phyloP scores from a whole-genome alignment of 2,113 vertebrate species.

The Lynx canadensis region DNA sequence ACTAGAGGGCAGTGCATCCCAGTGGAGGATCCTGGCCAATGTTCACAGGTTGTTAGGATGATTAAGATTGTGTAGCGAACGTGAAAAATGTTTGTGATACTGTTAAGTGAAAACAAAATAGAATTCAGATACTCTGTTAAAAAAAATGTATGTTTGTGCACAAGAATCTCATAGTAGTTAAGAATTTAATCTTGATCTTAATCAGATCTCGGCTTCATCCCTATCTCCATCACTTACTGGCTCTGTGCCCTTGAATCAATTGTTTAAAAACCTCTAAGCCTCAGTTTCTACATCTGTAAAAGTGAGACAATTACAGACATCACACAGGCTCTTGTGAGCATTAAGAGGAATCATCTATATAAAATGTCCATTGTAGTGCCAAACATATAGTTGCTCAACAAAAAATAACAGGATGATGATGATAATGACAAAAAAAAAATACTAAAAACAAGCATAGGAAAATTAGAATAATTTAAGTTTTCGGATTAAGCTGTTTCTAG shows the following conservation, averaged over 20 bases:
- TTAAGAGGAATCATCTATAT: not conserved
- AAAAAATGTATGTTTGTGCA: not conserved
- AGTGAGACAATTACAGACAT: not conserved
- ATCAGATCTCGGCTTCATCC: not conserved
- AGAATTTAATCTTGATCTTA: not conserved
- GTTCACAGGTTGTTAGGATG: not conserved
- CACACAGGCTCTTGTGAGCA: not conserved
- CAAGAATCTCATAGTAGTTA: not conserved
- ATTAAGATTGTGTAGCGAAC: not conserved
- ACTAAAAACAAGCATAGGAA: not conserved
- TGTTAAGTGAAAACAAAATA: not conserved
- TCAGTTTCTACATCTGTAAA: not conserved
- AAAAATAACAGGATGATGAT: not conserved
- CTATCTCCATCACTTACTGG: not conserved
- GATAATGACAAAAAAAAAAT: not conserved
- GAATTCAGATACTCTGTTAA: not conserved
- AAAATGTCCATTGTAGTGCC: not conserved
- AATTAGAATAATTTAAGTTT: slow-evolving; percentile 4
- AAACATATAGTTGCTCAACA: not conserved
- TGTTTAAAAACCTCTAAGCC: not conserved
- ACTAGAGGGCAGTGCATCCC: slow-evolving; percentile 59
- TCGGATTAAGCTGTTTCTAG: not conserved
- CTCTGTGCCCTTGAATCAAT: not conserved
- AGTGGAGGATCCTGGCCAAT: not conserved
- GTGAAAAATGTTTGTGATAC: not conserved